Base-by-base conservation (phyloP, 1,140 invertebrate species). In the Aphis gossypii region DNA sequence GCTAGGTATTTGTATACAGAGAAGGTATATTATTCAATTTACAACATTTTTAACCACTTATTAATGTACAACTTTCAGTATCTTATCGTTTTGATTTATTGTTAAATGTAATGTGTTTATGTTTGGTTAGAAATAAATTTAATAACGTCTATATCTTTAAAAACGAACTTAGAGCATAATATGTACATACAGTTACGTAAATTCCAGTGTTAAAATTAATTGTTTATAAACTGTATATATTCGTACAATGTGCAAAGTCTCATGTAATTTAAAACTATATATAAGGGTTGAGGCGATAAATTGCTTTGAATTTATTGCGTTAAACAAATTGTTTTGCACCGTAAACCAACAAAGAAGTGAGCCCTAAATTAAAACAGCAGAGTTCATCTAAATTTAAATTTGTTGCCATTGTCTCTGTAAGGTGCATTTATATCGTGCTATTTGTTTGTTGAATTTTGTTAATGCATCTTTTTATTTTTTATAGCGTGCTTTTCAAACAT, bases 121-220 rank as follows among this genome's bases (percentile, higher is more conserved):
- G 5, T 35, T 76, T n/a, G 6, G 30, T n/a, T 76, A n/a, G 60
- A n/a, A 11, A 76, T 35, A 76, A n/a, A 76, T 76, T n/a, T 6
- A n/a, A 76, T n/a, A 18, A n/a, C 18, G 11, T 35, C 18, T 76
- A n/a, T 76, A 76, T 76, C n/a, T 76, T 76, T 6, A 76, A 76
- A 76, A 76, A 76, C n/a, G 9, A n/a, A 76, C 60, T 76, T 76
- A n/a, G 23, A 60, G 8, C 30, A 30, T 68, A 30, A 11, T 68
- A n/a, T n/a, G 11, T 68, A 14, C 5, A 68, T 35, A n/a, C 30
- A 76, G 60, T n/a, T n/a, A 20, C 1, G 14, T 86, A 54, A 54
- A 51, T 89, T 38, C n/a, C n/a, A 7, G 14, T 89, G 5, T 89
- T 89, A 38, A 89, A 89, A 89, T 88, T 88, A 88, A 88, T 54